These are phyloP conservation scores for Channa argus DNA, from an alignment of 2,113 vertebrate genomes.

Conservation along the genomic window DNA sequence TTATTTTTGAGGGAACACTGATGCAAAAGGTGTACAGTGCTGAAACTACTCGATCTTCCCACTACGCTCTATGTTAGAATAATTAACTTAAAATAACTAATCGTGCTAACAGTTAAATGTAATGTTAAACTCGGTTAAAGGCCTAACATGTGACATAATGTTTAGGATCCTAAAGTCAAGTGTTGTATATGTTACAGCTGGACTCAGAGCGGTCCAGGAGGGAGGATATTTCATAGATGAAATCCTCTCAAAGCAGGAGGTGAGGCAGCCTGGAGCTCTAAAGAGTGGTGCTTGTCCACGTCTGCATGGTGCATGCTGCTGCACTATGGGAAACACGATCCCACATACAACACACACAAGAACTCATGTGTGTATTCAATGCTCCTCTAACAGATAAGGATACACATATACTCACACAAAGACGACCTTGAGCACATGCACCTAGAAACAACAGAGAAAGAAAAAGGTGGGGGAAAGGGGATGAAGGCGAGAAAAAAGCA, in stretches of 20 bases:
- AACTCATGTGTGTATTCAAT: constrained; percentile 29
- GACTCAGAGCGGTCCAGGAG: constrained; percentile 38
- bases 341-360: constrained; percentile 33
- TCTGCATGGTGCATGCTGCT: constrained; percentile 22
- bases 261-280: constrained; percentile 47
- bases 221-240: constrained; percentile 53
- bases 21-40: not conserved
- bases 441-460: constrained; percentile 34
- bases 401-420: constrained; percentile 42
- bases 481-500: constrained; percentile 38
- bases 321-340: constrained; percentile 32
- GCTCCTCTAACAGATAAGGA: constrained; percentile 38
- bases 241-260: constrained; percentile 55
- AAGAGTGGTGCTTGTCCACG: constrained; percentile 31
- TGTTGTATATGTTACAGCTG: constrained; percentile 22
- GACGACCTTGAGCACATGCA: constrained; percentile 33
- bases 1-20: not conserved
- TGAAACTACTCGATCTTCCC: not conserved
- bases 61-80: too few relatives aligned
- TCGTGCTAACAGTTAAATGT: not conserved
- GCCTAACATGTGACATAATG: constrained; percentile 15
- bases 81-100: not conserved
- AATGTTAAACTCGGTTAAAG: not conserved
- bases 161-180: constrained; percentile 2
- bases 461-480: constrained; percentile 6